phyloP scores from a whole-genome alignment of 1,140 invertebrate species.

The Calliphora vicina region DNA sequence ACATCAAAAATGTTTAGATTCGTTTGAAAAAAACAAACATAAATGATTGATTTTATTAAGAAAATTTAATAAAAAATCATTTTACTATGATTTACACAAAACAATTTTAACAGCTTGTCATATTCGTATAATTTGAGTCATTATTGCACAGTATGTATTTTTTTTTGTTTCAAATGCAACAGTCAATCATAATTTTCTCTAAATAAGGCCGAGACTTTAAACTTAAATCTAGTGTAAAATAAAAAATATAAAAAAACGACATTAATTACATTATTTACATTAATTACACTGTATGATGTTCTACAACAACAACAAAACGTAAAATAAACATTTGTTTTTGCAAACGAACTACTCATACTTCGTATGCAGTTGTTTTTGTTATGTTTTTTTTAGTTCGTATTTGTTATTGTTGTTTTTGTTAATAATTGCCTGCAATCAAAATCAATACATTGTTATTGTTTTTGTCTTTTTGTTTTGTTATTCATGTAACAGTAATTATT shows the following conservation, averaged over 20 bases:
- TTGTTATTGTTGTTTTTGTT: neutral
- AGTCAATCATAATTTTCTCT: neutral
- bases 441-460: neutral
- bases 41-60: neutral
- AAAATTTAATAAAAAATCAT: neutral
- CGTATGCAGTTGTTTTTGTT: neutral
- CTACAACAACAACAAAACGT: neutral
- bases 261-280: constrained; percentile 2
- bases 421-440: neutral
- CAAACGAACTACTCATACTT: too few relatives aligned
- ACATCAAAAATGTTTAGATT: neutral
- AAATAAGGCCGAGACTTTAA: neutral
- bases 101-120: too few relatives aligned
- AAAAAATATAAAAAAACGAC: neutral
- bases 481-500: neutral
- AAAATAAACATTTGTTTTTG: neutral
- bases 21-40: too few relatives aligned
- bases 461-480: too few relatives aligned
- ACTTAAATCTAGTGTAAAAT: neutral
- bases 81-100: too few relatives aligned
- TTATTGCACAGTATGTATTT: neutral
- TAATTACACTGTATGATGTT: neutral
- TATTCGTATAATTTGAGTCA: too few relatives aligned
- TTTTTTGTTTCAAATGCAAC: neutral
- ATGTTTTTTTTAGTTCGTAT: neutral